Conservation (phyloP, 1,140 invertebrate species). For the honey bee (Apis mellifera) region DNA sequence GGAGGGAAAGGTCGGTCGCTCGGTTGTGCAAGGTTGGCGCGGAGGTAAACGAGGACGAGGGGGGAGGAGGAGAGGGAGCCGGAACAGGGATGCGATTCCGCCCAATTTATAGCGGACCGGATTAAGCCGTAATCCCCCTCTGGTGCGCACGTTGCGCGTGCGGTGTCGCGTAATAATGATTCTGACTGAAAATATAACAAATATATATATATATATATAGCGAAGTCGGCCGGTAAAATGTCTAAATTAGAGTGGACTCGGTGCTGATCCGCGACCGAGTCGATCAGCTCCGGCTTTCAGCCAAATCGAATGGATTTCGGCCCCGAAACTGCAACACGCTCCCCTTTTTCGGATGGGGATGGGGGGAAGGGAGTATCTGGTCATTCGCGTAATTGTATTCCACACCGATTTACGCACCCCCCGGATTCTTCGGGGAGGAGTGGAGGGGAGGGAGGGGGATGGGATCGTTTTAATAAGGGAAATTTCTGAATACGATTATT, state of each 20-base stretch:
- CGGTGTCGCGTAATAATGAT: conserved; percentile 70
- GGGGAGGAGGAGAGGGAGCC: not conserved
- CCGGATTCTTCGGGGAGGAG: not conserved
- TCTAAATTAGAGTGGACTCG: conserved; percentile 61
- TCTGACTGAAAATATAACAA: conserved; percentile 66
- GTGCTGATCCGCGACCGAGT: conserved; percentile 43
- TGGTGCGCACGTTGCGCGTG: conserved; percentile 44
- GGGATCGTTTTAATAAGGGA: conserved; percentile 26
- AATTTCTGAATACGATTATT: conserved; percentile 14
- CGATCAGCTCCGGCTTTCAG: conserved; percentile 32
- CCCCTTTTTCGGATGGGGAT: not conserved
- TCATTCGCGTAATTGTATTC: conserved; percentile 47
- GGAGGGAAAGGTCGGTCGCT: not conserved
- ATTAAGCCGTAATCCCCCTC: conserved; percentile 69
- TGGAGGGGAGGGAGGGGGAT: not conserved
- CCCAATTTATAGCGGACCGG: conserved; percentile 70
- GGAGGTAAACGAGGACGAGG: not conserved
- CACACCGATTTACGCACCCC: conserved; percentile 19
- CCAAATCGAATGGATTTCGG: conserved; percentile 50
- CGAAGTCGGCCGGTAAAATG: conserved; percentile 49
- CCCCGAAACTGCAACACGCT: not conserved
- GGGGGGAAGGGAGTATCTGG: conserved; percentile 1
- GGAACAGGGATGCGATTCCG: conserved; percentile 57
- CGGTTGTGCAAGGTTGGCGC: not conserved
- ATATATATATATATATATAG: too few species aligned